Conservation (phyloP, 1,140 invertebrate species). For the Pentalonia nigronervosa region DNA sequence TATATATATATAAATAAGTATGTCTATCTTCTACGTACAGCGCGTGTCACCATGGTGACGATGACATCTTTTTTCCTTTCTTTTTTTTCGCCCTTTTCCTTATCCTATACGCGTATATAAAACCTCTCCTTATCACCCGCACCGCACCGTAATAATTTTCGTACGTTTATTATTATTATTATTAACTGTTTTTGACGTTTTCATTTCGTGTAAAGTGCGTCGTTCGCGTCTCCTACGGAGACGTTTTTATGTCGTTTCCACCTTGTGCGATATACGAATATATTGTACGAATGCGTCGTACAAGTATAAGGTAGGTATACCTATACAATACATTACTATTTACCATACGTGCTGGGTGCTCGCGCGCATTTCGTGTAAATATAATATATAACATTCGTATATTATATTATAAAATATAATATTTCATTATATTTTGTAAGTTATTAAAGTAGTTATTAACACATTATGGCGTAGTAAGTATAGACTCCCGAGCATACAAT, state of each 20-base stretch:
- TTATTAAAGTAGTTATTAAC: too few species aligned
- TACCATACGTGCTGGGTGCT: neutral
- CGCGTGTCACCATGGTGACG: slow-evolving; percentile 51
- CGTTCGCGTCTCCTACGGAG: slow-evolving; percentile 2
- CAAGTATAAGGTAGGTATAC: too few species aligned
- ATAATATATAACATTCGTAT: neutral
- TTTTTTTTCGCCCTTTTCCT: neutral
- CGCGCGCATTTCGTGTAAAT: neutral
- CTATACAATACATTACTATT: neutral
- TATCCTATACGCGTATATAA: neutral
- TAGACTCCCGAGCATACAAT: neutral
- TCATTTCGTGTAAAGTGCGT: slow-evolving; percentile 21
- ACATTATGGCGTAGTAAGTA: neutral
- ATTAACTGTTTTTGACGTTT: slow-evolving; percentile 56
- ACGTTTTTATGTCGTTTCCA: neutral
- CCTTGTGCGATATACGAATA: neutral
- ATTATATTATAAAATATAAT: neutral
- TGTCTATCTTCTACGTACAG: neutral
- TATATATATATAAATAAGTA: neutral
- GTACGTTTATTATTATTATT: slow-evolving; percentile 52
- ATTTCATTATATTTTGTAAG: neutral
- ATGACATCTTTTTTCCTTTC: slow-evolving; percentile 45
- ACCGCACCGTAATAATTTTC: slow-evolving; percentile 35
- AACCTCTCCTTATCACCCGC: slow-evolving; percentile 29
- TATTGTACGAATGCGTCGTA: neutral